Evolutionary conservation across 2,888 invertebrate species (phyloP), one percentile per base, ranked within the genome.

Genomic region (Brenthis hecate): DNA sequence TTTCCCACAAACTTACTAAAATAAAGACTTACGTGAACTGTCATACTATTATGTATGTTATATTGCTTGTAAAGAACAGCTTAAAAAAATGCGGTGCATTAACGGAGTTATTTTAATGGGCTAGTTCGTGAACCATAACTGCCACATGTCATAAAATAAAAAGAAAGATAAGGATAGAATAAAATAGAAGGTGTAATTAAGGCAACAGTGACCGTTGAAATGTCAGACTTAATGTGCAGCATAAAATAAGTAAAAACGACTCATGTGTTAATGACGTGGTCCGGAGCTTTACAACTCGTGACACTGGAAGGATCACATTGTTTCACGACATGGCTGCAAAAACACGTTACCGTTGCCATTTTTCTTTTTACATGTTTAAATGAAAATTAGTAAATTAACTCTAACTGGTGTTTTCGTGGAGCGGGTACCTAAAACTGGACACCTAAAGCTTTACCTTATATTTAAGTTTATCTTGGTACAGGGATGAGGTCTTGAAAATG

Each of bases 151-250:
- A 71, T 72, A 69, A 69, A 72, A 68, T 72, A 73, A 72, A 68
- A 66, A 56, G 68, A 71, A 65, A 67, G 68, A 72, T 73, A 73
- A 71, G 56, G 68, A 64, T 72, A 66, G 69, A 77, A 75, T 80
- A 82, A 71, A 70, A 73, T 68, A 73, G 70, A 75, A 78, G 75
- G 74, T 74, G 76, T 82, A 87, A 88, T 88, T 85, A 86, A 77
- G 76, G 78, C 76, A 75, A 77, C 80, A 81, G 78, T 79, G 81
- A 77, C 79, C 81, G 85, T 86, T 88, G 81, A 88, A 89, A 90
- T 91, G 87, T 85, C 88, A 86, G 78, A 80, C 79, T 77, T 80
- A 81, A 85, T 81, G 80, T 81, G 77, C 70, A 75, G 75, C 80
- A 80, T 81, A 81, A 80, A 81, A 73, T 67, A 69, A 69, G 78